phyloP scores from a whole-genome alignment of 2,113 vertebrate species.

The Uria lomvia region DNA sequence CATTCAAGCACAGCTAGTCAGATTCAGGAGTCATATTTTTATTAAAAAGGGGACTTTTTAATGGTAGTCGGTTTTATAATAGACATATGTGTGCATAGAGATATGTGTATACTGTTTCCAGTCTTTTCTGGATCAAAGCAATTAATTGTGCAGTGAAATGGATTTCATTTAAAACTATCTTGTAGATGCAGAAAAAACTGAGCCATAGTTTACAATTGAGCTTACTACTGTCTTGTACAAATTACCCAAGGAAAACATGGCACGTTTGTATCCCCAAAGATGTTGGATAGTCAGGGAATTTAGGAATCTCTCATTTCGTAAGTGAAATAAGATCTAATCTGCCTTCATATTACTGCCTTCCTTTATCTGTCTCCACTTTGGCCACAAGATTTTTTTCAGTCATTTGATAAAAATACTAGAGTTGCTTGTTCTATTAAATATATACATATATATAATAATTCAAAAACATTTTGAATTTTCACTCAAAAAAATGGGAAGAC shows the following conservation, averaged over 20 bases:
- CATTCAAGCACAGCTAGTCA: not conserved
- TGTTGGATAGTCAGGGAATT: not conserved
- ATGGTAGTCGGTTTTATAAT: not conserved
- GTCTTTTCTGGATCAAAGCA: not conserved
- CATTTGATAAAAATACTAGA: not conserved
- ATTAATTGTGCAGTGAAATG: not conserved
- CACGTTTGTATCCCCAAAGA: not conserved
- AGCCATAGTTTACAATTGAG: not conserved
- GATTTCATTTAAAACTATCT: not conserved
- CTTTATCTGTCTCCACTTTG: not conserved
- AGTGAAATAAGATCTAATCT: not conserved
- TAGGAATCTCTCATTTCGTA: not conserved
- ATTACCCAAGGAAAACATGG: not conserved
- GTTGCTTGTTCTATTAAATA: not conserved
- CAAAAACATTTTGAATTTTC: not conserved
- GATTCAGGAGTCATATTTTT: not conserved
- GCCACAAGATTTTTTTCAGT: not conserved
- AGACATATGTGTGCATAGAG: not conserved
- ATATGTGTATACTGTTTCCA: not conserved
- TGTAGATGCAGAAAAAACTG: not conserved
- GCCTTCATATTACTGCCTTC: not conserved
- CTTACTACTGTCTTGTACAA: not conserved
- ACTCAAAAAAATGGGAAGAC: not conserved
- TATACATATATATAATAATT: not conserved
- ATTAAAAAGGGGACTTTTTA: not conserved